Base-by-base conservation (phyloP, 2,797 vertebrate species). In the Hydrolagus colliei region DNA sequence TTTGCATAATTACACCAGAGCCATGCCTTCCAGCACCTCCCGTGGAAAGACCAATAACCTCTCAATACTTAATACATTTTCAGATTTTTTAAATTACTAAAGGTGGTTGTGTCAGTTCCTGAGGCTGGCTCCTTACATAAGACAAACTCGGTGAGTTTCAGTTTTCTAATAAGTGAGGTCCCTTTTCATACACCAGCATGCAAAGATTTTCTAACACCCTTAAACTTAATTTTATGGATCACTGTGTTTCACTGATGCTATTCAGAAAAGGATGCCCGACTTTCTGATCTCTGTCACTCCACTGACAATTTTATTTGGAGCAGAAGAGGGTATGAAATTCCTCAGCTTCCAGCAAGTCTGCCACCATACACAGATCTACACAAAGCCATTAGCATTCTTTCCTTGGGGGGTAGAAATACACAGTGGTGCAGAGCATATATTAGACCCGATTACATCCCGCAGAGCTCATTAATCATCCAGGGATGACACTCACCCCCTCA, bases 291-390 rank as follows among this genome's bases (percentile, higher is more conserved):
- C 90, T 92, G 93, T 91, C 93, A 92, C 89, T 92, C 89, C 88
- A 89, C 92, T 94, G 94, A 95, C 95, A 94, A 93, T 95, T 94
- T 93, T 92, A 92, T 94, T 94, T 94, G 93, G 93, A 91, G 91
- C 87, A 89, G 89, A 92, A 90, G 89, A 93, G 93, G 91, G 93
- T 92, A 93, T 92, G 93, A 94, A 94, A 95, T 95, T 95, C 94
- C 93, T 92, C 89, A 92, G 92, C 93, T 92, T 93, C 93, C 92
- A 94, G 93, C 93, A 93, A 94, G 91, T 93, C 90, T 89, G 92
- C 80, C 90, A 91, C 88, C 91, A 89, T 91, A 92, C 91, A 91
- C 88, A 90, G 91, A 90, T 89, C 89, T 68, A 78, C 92, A 95
- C 94, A 96, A 96, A 94, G 90, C 93, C 91, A 92, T 92, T 92